Base-by-base conservation (phyloP, 2,113 vertebrate species). In the Solea solea region DNA sequence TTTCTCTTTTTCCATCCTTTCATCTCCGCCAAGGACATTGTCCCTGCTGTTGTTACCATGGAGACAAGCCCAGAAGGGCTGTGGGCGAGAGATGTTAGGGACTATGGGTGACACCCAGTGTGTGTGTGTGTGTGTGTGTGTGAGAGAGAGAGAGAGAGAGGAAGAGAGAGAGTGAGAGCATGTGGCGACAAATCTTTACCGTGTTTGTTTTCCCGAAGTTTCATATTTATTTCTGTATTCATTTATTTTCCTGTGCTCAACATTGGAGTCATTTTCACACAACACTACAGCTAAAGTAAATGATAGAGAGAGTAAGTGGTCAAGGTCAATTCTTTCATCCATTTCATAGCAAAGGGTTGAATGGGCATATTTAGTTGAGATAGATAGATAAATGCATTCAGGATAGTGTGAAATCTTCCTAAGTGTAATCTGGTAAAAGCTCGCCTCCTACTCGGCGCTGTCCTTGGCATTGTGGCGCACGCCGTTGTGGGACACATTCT, bases 11-110 rank as follows among this genome's bases (percentile, higher is more conserved):
- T 49, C 76, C 58, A 83, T 88, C 83, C 74, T 72, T 88, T 74
- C 63, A 79, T 91, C 80, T 81, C 62, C 72, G 83, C 87, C 91
- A 92, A 92, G 89, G 91, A 92, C 91, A 91, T 85, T 80, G 86
- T 91, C 86, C 83, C 81, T 80, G 87, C 86, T 85, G 87, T 81
- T 78, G 90, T 91, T 90, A 87, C 90, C 86, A 92, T 91, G 89
- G 91, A 84, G 86, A 92, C 86, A 71, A 85, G 90, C 79, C 88
- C 90, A 90, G 86, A 88, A 89, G 82, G 90, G 87, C 79, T 89
- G 91, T 92, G 90, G 90, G 90, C 86, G 86, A 89, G 85, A 88
- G 83, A 87, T 84, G 86, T 83, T 77, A 91, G 88, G 87, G 83
- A 91, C 83, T 81, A 66, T 84, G 85, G 82, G 80, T 89, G 87